Percentiles rank a stretch among this genome's conserved stretches.
phyloP scores from a whole-genome alignment of 2,797 vertebrate genomes.

The Typhlichthys eigenmanni region DNA sequence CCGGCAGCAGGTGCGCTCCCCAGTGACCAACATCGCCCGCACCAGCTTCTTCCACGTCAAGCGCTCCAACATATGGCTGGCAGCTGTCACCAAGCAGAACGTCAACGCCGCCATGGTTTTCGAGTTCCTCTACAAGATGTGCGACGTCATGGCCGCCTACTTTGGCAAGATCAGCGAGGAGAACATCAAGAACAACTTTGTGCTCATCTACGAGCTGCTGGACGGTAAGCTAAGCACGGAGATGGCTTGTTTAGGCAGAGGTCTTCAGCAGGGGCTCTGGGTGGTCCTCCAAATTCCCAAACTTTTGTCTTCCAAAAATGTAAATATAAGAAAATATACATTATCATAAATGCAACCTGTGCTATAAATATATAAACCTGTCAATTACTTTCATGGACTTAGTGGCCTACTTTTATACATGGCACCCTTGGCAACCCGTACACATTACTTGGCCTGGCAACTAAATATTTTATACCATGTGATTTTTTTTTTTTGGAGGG shows the following conservation, averaged over 20 bases:
- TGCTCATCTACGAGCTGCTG: conserved; percentile 97
- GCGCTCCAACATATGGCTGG: conserved; percentile 99
- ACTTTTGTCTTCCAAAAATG: no score
- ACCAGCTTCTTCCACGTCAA: conserved; percentile 99
- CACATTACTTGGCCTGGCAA: no score
- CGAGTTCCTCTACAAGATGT: conserved; percentile 99
- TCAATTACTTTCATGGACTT: no score
- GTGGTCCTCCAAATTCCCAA: no score
- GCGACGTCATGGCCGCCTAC: conserved; percentile 98
- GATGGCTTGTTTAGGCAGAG: background rate
- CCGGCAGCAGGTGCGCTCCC: conserved; percentile 97
- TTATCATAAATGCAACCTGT: no score
- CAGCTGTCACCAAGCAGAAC: conserved; percentile 99
- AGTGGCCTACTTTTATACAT: no score
- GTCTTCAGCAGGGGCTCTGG: no score
- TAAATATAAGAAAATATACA: no score
- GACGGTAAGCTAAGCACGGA: conserved; percentile 82
- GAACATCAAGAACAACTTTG: conserved; percentile 99
- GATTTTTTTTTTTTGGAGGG: no score
- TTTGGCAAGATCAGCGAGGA: conserved; percentile 99
- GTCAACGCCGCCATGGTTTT: conserved; percentile 99
- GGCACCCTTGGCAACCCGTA: no score
- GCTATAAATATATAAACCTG: no score
- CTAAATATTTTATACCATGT: no score
- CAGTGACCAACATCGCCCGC: conserved; percentile 98